phyloP scores from a whole-genome alignment of 2,888 invertebrate genomes.

The Agrotis segetum region DNA sequence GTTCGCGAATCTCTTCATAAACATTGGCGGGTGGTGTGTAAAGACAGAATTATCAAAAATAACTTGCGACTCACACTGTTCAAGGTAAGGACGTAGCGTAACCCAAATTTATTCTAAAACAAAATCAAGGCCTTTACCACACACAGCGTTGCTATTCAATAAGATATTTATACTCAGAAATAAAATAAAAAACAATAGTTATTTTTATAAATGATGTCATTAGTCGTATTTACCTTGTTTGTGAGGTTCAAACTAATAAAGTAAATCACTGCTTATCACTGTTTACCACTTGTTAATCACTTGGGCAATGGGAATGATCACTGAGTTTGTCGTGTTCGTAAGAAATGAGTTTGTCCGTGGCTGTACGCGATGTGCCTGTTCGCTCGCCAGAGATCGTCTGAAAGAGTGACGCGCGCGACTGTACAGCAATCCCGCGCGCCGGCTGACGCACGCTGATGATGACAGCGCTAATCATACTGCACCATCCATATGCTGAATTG shows the following conservation, averaged over 20 bases:
- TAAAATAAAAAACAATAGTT: conserved; percentile 21
- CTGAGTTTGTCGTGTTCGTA: conserved; percentile 53
- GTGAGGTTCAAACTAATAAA: conserved; percentile 41
- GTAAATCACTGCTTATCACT: conserved; percentile 62
- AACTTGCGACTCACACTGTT: conserved; percentile 82
- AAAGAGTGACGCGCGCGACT: conserved; percentile 49
- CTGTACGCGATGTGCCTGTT: conserved; percentile 65
- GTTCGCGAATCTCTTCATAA: conserved; percentile 66
- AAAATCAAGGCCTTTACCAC: conserved; percentile 82
- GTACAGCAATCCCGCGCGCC: conserved; percentile 45
- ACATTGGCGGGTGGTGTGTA: conserved; percentile 69
- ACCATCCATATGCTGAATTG: conserved; percentile 33
- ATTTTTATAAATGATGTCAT: conserved; percentile 38
- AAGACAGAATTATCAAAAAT: conserved; percentile 84
- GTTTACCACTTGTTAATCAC: conserved; percentile 64
- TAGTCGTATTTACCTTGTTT: conserved; percentile 55
- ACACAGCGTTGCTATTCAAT: conserved; percentile 48
- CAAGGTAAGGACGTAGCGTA: conserved; percentile 88
- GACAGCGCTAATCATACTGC: conserved; percentile 64
- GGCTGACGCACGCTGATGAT: conserved; percentile 70
- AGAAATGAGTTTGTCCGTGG: conserved; percentile 41
- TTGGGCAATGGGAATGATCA: conserved; percentile 46
- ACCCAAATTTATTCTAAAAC: conserved; percentile 84
- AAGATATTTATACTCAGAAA: conserved; percentile 37
- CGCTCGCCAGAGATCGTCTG: conserved; percentile 70